phyloP scores from a whole-genome alignment of 2,113 vertebrate species.

The Neolamprologus kungweensis region DNA sequence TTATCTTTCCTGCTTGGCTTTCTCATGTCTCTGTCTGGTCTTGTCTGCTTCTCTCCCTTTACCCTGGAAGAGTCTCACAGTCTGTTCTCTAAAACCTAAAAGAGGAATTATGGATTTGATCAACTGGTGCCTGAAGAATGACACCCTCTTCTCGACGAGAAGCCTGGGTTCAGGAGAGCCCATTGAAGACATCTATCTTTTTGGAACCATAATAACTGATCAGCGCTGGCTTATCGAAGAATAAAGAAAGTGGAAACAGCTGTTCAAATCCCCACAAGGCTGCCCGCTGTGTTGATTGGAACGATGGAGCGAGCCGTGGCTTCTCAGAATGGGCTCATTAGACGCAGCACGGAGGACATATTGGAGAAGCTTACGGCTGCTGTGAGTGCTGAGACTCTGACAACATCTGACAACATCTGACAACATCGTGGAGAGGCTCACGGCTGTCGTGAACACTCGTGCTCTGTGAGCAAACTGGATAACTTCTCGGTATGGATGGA shows the following conservation, averaged over 20 bases:
- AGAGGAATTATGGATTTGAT: neutral
- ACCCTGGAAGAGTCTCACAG: neutral
- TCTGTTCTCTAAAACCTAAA: neutral
- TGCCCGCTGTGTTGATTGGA: neutral
- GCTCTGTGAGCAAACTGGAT: too few relatives aligned
- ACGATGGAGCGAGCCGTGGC: too few relatives aligned
- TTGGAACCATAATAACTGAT: too few relatives aligned
- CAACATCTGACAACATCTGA: too few relatives aligned
- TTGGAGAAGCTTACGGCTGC: too few relatives aligned
- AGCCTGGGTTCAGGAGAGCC: neutral
- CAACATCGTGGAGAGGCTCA: too few relatives aligned
- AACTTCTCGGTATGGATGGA: accelerated
- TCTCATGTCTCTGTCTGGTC: neutral
- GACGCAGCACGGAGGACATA: accelerated
- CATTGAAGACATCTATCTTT: too few relatives aligned
- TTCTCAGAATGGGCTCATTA: too few relatives aligned
- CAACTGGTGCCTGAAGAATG: neutral
- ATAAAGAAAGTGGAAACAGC: neutral
- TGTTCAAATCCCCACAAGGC: neutral
- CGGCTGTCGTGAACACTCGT: too few relatives aligned
- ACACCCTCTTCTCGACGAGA: neutral
- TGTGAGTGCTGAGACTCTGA: accelerated
- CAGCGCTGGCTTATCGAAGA: neutral
- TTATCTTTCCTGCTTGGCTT: neutral
- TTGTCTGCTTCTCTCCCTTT: neutral